Evolutionary conservation across 2,888 invertebrate species (phyloP).

Genomic region (Leptinotarsa haldemani): DNA sequence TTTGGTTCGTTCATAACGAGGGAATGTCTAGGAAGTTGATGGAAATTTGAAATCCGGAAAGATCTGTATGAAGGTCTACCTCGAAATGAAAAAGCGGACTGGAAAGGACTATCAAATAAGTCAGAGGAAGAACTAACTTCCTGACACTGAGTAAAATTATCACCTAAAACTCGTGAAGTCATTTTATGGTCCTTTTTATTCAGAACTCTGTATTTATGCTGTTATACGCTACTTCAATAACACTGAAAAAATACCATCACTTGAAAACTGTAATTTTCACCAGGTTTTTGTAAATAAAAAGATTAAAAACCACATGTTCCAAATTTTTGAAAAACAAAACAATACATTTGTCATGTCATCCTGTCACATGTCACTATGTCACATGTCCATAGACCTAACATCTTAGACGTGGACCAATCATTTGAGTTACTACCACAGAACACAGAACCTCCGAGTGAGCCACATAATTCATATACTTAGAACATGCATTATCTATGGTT

Average conservation of each 20-base stretch:
- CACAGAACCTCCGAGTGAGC: too few species aligned
- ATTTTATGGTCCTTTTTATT: conserved; percentile 28
- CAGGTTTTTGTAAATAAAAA: neutral
- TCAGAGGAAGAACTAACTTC: conserved; percentile 61
- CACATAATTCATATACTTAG: too few species aligned
- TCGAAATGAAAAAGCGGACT: conserved; percentile 49
- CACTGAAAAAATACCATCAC: neutral
- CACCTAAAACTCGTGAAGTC: conserved; percentile 47
- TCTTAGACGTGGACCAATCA: too few species aligned
- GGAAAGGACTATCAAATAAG: conserved; percentile 48
- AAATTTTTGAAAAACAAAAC: neutral
- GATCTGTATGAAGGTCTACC: conserved; percentile 54
- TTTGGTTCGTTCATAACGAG: conserved; percentile 32
- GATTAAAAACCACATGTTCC: neutral
- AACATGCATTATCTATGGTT: too few species aligned
- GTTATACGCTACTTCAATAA: neutral
- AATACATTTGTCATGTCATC: neutral
- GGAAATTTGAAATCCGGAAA: conserved; percentile 29
- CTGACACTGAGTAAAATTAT: conserved; percentile 56
- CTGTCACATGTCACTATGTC: too few species aligned
- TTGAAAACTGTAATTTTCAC: conserved; percentile 2
- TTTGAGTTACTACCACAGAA: too few species aligned
- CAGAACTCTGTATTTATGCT: neutral
- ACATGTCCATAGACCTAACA: too few species aligned
- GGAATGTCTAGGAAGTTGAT: conserved; percentile 30